phyloP scores from a whole-genome alignment of 2,888 invertebrate species.

The Boloria euphrosyne region DNA sequence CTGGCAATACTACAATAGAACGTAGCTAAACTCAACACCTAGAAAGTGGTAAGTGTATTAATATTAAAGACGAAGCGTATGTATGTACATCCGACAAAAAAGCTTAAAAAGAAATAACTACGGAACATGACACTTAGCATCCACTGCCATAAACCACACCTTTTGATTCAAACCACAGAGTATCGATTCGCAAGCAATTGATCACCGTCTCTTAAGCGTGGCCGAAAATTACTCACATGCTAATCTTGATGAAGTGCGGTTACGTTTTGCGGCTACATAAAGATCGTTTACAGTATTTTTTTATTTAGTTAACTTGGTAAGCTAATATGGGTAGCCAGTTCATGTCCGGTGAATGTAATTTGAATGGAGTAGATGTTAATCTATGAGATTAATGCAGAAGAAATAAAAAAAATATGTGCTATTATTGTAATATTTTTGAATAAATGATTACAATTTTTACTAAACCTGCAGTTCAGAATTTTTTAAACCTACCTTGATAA shows the following conservation, averaged over 20 bases:
- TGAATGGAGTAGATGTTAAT: too few species aligned
- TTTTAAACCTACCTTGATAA: too few species aligned
- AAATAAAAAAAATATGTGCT: too few species aligned
- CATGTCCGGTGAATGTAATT: too few species aligned
- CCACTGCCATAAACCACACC: neutral
- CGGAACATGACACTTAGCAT: neutral
- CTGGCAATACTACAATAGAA: too few species aligned
- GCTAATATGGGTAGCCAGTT: too few species aligned
- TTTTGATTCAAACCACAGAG: slow-evolving; percentile 38
- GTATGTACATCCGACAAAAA: neutral
- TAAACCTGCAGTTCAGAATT: too few species aligned
- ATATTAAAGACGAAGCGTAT: neutral
- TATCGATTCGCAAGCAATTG: slow-evolving; percentile 59
- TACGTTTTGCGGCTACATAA: slow-evolving; percentile 30
- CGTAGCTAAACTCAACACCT: too few species aligned
- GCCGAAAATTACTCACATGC: slow-evolving; percentile 64
- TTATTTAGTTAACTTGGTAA: neutral
- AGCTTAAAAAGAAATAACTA: neutral
- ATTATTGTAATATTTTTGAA: too few species aligned
- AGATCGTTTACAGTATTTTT: slow-evolving; percentile 3
- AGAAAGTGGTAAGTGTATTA: too few species aligned
- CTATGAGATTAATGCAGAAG: too few species aligned
- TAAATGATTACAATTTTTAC: too few species aligned
- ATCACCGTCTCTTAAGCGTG: slow-evolving; percentile 68
- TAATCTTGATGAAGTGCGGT: slow-evolving; percentile 68